Evolutionary conservation across 2,797 vertebrate genomes (phyloP), one percentile per base, ranked within the genome.

Genomic region (Acanthiza pusilla): DNA sequence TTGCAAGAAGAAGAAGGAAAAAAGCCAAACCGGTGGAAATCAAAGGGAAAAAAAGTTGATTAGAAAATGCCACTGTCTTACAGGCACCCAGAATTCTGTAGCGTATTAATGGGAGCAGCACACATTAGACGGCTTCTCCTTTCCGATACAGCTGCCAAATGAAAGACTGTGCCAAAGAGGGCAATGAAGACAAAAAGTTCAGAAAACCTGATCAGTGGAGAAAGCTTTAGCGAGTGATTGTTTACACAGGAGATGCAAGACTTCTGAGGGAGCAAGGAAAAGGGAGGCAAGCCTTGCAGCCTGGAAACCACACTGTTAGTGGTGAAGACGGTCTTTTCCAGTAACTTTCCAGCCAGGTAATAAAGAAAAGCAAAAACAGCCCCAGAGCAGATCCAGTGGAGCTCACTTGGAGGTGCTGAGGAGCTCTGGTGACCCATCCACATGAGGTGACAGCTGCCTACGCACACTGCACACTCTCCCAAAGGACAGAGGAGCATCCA

Each of bases 401-500:
- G 38, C 36, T 54, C 34, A 23, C 21, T 14, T 0, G 0, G 23
- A 9, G 2, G n/a, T 16, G 30, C 26, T 68, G 20, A 15, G 11
- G 23, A 18, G 26, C 29, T 65, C 34, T 6, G 3, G n/a, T 55
- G 60, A 14, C 43, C 30, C 4, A 1, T 5, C 9, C 34, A 7
- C 9, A 9, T 0, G 25, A 20, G 14, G 16, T 1, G 2, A 43
- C 30, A 48, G 45, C 16, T 32, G 42, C 21, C 57, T 3, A 22
- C 0, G 0, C 61, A 19, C 0, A 0, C 26, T 26, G 7, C 16
- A 30, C 8, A 10, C 16, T 45, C 50, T 45, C 11, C 11, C 29
- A 6, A 15, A 38, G 42, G 53, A 45, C 65, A 32, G 34, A 27
- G 5, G 5, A 16, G 10, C 0, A 0, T 32, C 18, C 10, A 4